Conservation (phyloP, 2,113 vertebrate species). For the Mystacornis crossleyi region DNA sequence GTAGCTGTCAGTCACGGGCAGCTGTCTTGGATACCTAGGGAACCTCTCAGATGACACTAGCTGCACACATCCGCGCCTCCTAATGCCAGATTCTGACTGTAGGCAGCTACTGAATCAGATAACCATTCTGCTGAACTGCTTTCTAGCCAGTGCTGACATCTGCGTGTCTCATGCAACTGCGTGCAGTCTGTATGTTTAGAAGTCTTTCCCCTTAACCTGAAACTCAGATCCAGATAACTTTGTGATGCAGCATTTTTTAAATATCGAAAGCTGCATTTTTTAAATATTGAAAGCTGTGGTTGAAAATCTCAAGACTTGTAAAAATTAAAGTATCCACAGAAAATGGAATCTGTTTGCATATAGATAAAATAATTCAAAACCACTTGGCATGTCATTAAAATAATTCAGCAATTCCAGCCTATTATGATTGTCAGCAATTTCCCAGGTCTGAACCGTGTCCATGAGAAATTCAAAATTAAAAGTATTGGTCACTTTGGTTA, state of each 20-base stretch:
- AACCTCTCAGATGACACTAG: neutral
- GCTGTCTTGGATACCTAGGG: neutral
- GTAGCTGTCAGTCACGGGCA: neutral
- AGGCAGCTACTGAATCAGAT: neutral
- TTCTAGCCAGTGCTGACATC: neutral
- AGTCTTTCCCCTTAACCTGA: neutral
- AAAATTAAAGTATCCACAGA: neutral
- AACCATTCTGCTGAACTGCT: neutral
- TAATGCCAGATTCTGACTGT: neutral
- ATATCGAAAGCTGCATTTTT: neutral
- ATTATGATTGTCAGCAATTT: neutral
- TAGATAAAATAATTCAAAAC: neutral
- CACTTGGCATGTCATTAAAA: neutral
- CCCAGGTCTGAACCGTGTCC: neutral
- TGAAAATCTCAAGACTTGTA: neutral
- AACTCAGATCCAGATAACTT: neutral
- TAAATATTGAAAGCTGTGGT: neutral
- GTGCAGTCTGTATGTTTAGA: neutral
- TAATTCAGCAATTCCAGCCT: neutral
- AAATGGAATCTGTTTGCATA: neutral
- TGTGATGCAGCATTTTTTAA: neutral
- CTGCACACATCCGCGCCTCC: neutral
- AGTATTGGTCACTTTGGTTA: neutral
- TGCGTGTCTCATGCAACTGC: accelerated
- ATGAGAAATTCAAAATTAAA: neutral